Percentiles rank a stretch among this genome's conserved stretches.
phyloP scores from a whole-genome alignment of 2,888 invertebrate species.

The Dolomedes plantarius region DNA sequence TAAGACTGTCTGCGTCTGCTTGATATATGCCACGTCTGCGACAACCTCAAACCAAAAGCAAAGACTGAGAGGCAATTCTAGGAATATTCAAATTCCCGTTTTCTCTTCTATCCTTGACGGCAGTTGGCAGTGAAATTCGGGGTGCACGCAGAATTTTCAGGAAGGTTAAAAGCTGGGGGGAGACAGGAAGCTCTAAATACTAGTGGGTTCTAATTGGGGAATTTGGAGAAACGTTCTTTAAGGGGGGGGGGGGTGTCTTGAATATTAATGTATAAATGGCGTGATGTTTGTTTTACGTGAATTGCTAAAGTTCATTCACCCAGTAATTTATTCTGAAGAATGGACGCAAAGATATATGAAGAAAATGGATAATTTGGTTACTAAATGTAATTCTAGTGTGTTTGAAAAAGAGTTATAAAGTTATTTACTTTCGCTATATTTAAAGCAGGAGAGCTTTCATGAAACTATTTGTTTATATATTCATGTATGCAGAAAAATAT shows the following conservation, averaged over 20 bases:
- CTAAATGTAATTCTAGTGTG: too few species aligned
- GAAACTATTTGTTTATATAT: too few species aligned
- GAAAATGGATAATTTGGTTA: too few species aligned
- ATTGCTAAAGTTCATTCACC: background rate
- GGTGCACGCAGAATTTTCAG: background rate
- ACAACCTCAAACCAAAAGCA: too few species aligned
- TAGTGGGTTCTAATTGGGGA: background rate
- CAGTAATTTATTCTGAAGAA: too few species aligned
- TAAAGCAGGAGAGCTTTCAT: too few species aligned
- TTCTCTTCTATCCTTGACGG: background rate
- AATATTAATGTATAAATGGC: background rate
- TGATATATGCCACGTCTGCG: too few species aligned
- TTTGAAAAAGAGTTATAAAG: too few species aligned
- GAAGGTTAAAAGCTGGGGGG: background rate
- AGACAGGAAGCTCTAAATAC: background rate
- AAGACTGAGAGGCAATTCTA: background rate
- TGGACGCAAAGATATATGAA: too few species aligned
- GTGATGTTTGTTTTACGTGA: background rate
- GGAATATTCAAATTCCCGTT: background rate
- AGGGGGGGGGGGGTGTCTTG: background rate
- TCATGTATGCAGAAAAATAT: too few species aligned
- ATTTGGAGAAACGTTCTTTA: background rate
- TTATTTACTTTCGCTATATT: too few species aligned
- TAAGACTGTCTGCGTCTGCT: too few species aligned
- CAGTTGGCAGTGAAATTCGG: background rate